Base-by-base conservation (phyloP, 1,140 invertebrate species). In the Trissolcus basalis region DNA sequence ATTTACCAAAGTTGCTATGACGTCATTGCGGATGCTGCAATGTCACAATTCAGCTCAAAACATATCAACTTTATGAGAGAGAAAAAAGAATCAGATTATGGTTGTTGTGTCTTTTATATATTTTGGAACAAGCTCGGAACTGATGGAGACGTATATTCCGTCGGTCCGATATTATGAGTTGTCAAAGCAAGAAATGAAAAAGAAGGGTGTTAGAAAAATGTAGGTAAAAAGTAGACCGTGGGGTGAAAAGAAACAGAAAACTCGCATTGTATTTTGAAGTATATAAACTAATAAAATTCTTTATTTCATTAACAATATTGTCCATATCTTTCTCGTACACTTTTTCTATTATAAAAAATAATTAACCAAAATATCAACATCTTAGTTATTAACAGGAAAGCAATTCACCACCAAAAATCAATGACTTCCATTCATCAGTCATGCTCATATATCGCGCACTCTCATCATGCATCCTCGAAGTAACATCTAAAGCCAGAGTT, bases 291-390 rank as follows among this genome's bases (percentile, higher is more conserved):
- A 86, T 85, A 84, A 84, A 86, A 68, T 81, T 81, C 81, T 82
- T 78, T 81, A 82, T 81, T 85, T 55, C 80, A 84, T 86, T 83
- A 87, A 87, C 84, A 86, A 80, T 83, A 82, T 82, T 84, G 80
- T 81, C 81, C 74, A 74, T 55, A 27, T 27, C 6, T 27, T 67
- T 80, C 73, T 61, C 73, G 53, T 70, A 76, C 53, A 61, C 64
- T 64, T 75, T 45, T 16, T 54, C 79, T 84, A 27, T 27, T 27
- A 27, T 83, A 86, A 77, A 83, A 81, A 86, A 80, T 83, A 82
- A 85, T 82, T 80, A 85, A 82, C 81, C 82, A 82, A 61, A 71
- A 49, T 48, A 81, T 67, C 79, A 80, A 80, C 73, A 79, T 51
- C 48, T 73, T 67, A 60, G 19, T 67, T n/a, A 45, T 48, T 65